Base-by-base conservation (phyloP, 2,113 vertebrate species). In the Phalacrocorax aristotelis region DNA sequence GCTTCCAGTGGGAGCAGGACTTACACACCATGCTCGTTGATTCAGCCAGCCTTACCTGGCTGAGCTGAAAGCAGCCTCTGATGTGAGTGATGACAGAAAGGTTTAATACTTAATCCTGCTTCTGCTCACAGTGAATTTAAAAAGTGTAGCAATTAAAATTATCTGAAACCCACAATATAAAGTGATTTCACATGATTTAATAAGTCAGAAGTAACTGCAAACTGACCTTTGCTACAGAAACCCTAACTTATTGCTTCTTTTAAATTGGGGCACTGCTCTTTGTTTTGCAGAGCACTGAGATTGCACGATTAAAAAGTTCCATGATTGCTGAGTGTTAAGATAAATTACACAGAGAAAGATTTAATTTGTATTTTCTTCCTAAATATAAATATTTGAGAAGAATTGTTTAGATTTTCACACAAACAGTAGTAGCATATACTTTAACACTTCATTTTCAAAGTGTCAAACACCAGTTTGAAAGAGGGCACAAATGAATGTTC, bases 11-110 rank as follows among this genome's bases (percentile, higher is more conserved):
- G 48, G 72, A 87, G 14, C 25, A 48, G 79, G 68, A 27, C 1
- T 2, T 34, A 10, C 25, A 15, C n/a, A 7, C 2, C 1, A 2
- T 15, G 55, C n/a, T 60, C 2, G 4, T 26, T 4, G 49, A 13
- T 65, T 61, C 77, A 93, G 55, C 27, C 57, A 54, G 65, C 32
- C 54, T 46, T 44, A 27, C 44, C 44, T 30, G 6, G 19, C 51
- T 0, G 1, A 75, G 54, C 71, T 86, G 57, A 87, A 42, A 84
- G 82, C 78, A 74, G 18, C 52, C 62, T 78, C 51, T 46, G 51
- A 42, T 42, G 38, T 13, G 18, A 87, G 15, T 10, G 13, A 14
- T 32, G 36, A 20, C 42, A 74, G 34, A 40, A 74, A 58, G 18
- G 11, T 48, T 68, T 62, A 25, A 11, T 52, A 12, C 27, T 66